A percentile compares a stretch with the other conserved stretches of the same genome.
Conservation (phyloP, 2,797 vertebrate genomes). For the Myoxocephalus aenaeus region DNA sequence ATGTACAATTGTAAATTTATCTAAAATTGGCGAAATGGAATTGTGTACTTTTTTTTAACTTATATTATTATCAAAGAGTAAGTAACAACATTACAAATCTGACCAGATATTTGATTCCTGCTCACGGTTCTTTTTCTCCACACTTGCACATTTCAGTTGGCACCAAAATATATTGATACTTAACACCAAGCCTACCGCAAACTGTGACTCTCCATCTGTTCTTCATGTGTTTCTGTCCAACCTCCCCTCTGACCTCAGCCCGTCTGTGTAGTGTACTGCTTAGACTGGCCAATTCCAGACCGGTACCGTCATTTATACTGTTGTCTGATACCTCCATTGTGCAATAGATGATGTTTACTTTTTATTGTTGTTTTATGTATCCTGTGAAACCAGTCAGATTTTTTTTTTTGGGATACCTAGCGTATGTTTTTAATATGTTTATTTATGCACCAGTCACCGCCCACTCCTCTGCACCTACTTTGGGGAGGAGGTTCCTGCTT, state of each 20-base stretch:
- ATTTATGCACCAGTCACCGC: constrained; percentile 62
- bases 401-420: constrained; percentile 67
- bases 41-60: neutral
- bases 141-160: neutral
- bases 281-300: constrained; percentile 9
- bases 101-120: neutral
- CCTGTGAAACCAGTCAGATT: constrained; percentile 68
- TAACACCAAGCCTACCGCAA: neutral
- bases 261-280: constrained; percentile 29
- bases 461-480: constrained; percentile 15
- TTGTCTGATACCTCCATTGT: constrained; percentile 77
- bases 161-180: neutral
- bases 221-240: constrained; percentile 12
- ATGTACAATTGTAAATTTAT: neutral
- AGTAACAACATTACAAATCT: neutral
- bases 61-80: neutral
- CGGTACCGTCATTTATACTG: constrained; percentile 52
- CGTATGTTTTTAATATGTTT: constrained; percentile 61
- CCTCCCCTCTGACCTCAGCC: constrained; percentile 17
- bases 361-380: constrained; percentile 70
- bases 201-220: constrained; percentile 23
- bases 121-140: neutral
- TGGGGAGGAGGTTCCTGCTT: constrained; percentile 29
- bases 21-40: neutral
- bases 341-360: constrained; percentile 82